Base-by-base conservation (phyloP, 2,888 invertebrate genomes). In the Sesia bembeciformis region DNA sequence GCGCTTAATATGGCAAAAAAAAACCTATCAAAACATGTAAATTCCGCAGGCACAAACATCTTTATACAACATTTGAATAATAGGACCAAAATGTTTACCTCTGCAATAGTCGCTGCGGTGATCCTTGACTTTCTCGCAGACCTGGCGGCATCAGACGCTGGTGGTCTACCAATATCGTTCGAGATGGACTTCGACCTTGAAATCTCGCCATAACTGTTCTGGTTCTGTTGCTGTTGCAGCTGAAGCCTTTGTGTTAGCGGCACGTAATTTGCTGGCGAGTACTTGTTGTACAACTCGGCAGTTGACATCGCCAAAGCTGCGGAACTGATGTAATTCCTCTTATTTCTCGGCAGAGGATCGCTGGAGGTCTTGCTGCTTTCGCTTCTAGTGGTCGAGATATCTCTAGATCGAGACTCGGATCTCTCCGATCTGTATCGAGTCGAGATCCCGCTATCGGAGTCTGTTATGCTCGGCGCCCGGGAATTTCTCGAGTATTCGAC, bases 261-360 rank as follows among this genome's bases (percentile, higher is more conserved):
- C 70, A 93, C 91, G 78, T 95, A 95, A 73, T 93, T 92, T 49
- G 93, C 91, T 52, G 94, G 94, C 46, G 94, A 94, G 72, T 95
- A 95, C 78, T 94, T 94, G 68, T 93, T 93, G 72, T 93, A 92
- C 59, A 94, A 80, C 60, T 95, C 94, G 41, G 94, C 92, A 1
- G 90, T 90, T 54, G 89, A 92, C 91, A 90, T 93, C 53, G 87
- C 90, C 67, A 90, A 71, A 40, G 90, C 86, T 42, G 88, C 88
- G 4, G 88, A 90, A 63, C 84, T 85, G 68, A 88, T 85, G 70
- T 79, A 83, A 72, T 77, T 74, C 65, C 91, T 63, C 4, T 77
- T 69, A 7, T 60, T 66, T 72, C 91, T 70, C 56, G 82, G 72
- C 58, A 90, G 58, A 60, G 84, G 66, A 62, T 90, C 73, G 52